Evolutionary conservation across 2,888 invertebrate species (phyloP), one percentile per base, ranked within the genome.

Genomic region (Clistopyga incitator): DNA sequence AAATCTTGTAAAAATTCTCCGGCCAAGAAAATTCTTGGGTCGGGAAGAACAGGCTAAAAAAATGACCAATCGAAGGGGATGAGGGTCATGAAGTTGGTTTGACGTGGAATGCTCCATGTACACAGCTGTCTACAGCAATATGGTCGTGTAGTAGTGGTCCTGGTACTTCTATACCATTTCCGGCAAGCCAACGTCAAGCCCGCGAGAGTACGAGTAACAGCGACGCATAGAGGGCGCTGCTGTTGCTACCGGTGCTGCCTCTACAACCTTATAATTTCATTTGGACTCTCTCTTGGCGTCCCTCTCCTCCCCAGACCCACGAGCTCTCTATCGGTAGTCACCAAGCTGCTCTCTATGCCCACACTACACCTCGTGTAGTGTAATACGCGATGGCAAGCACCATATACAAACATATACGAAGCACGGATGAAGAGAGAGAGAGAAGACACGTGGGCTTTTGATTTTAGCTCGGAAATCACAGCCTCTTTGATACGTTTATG

Each of bases 231-330:
- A 38, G 38, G n/a, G 13, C 18, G 54, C 54, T 54, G 45, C 45
- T 65, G 20, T 10, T 45, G 18, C 20, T 54, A 11, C 54, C 23
- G 54, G 3, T 54, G 54, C 20, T 52, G 54, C n/a, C 79, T 84
- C 84, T 79, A 86, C 87, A 78, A 78, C 78, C 87, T 89, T 87
- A 89, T 90, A 90, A 90, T 88, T 91, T 89, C 87, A 89, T 90
- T 89, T 87, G 85, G 82, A 71, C 82, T 72, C 38, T 70, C 71
- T 65, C 65, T 52, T 34, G 29, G 18, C 50, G 8, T 8, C 50
- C 72, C 78, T 72, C 71, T 77, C 65, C 67, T 70, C 47, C 74
- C 74, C 54, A 10, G 0, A 20, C 38, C 18, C 18, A 8, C 34
- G 64, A 18, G 45, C 54, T 82, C 72, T 61, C 75, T 76, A 74